Base-by-base conservation (phyloP, 2,797 vertebrate species). In the Squalus acanthias region DNA sequence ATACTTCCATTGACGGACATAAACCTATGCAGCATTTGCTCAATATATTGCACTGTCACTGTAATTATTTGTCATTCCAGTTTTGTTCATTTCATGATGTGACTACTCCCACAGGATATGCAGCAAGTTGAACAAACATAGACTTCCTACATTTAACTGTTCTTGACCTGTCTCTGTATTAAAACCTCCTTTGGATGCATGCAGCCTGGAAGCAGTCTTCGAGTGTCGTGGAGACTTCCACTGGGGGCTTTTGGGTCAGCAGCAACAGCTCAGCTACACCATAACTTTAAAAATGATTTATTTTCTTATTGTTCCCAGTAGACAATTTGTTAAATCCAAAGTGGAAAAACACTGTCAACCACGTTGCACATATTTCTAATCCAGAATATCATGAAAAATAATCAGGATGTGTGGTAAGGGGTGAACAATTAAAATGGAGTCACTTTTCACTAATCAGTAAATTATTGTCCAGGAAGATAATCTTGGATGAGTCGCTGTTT, bases 261-360 rank as follows among this genome's bases (percentile, higher is more conserved):
- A 15, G 13, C 60, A 92, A 63, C 57, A 65, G 5, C 5, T 92
- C 13, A 92, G 33, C 63, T 63, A n/a, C 89, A 92, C 15, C 60
- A 65, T 65, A 63, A 92, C 60, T 92, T 92, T n/a, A 65, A 92
- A n/a, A 92, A 85, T 65, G 33, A 92, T 65, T 92, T 13, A 63
- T 92, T 92, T 92, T 39, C 92, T 46, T 94, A 39, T 72, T 74
- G 46, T 72, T 88, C 93, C 67, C 67, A 53, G 93, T 50, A 50
- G 65, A 95, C 67, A n/a, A 50, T 70, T 69, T 69, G 39, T 95
- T 46, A 94, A 94, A 69, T 46, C 15, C 20, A 69, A 94, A 69
- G 63, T 29, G 39, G 22, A 72, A 95, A 92, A 95, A 74, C n/a
- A 53, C 24, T 13, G 10, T 72, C 39, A 53, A 29, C 69, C 5